Percentiles rank a stretch among this genome's conserved stretches.
Evolutionary conservation across 2,888 invertebrate genomes (phyloP).

Genomic region (Dendrolimus houi): DNA sequence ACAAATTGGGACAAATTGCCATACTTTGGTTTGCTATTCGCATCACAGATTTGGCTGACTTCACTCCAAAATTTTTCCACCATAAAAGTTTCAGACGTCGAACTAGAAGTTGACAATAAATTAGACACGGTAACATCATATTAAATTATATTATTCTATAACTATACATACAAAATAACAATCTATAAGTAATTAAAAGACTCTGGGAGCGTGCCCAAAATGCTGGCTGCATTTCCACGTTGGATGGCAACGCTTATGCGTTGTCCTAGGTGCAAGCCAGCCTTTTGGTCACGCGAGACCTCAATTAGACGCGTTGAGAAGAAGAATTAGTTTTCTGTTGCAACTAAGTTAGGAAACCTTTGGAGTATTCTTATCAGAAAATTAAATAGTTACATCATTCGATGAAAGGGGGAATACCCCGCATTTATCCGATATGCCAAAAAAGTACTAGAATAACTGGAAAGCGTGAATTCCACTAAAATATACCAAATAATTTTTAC

Average conservation of each 20-base stretch:
- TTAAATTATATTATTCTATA: no score
- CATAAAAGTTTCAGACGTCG: conserved; percentile 5
- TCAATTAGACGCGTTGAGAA: no score
- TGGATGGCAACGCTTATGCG: no score
- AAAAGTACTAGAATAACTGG: conserved; percentile 1
- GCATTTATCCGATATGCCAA: conserved; percentile 2
- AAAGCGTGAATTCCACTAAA: conserved; percentile 1
- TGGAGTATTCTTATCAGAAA: conserved; percentile 6
- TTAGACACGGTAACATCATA: conserved; percentile 1
- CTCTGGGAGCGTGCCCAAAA: no score
- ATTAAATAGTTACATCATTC: conserved; percentile 2
- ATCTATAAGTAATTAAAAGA: no score
- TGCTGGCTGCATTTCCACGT: no score
- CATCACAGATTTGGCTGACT: conserved; percentile 4
- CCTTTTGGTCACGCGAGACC: no score
- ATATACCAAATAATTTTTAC: no score
- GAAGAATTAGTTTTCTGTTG: conserved; percentile 7
- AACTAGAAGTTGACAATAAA: conserved; percentile 5
- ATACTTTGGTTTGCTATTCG: not conserved
- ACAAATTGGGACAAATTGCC: conserved; percentile 1
- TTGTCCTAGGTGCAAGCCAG: no score
- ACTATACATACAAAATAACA: no score
- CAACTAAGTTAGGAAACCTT: conserved; percentile 6
- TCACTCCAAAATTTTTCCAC: conserved; percentile 6
- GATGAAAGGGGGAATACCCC: not conserved